Percentiles rank a stretch among this genome's conserved stretches.
Conservation (phyloP, 2,797 vertebrate genomes). For the Periophthalmus magnuspinnatus region DNA sequence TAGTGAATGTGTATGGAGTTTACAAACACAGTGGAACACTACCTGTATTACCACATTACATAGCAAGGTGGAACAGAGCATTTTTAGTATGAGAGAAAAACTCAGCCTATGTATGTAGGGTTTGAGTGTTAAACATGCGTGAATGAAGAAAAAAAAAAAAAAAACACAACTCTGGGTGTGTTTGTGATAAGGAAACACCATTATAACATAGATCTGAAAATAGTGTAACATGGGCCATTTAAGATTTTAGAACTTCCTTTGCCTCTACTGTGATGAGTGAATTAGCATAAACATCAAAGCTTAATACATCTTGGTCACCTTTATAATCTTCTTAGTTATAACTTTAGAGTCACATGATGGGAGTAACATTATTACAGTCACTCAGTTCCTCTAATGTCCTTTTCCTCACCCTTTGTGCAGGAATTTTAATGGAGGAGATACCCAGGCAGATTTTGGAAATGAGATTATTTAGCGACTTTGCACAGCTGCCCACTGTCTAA, state of each 20-base stretch:
- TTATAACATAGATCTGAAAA: too few species aligned
- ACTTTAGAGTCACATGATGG: slow-evolving; percentile 54
- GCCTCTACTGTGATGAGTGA: background rate
- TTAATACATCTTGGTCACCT: slow-evolving; percentile 54
- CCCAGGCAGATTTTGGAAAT: slow-evolving; percentile 57
- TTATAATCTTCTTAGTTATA: slow-evolving; percentile 68
- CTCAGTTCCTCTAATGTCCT: slow-evolving; percentile 40
- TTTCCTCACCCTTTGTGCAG: slow-evolving; percentile 42
- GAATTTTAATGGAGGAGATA: slow-evolving; percentile 67
- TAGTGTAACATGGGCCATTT: too few species aligned
- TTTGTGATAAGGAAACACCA: too few species aligned
- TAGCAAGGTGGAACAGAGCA: too few species aligned
- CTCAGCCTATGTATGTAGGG: too few species aligned
- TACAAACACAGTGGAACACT: too few species aligned
- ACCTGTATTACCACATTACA: too few species aligned
- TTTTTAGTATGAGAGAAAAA: too few species aligned
- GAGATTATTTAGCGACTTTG: slow-evolving; percentile 55
- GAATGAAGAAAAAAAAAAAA: too few species aligned
- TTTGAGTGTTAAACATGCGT: too few species aligned
- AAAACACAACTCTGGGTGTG: too few species aligned
- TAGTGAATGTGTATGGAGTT: too few species aligned
- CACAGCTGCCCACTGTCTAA: slow-evolving; percentile 59
- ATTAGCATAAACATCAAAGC: slow-evolving; percentile 54
- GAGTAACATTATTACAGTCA: slow-evolving; percentile 44
- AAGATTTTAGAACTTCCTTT: background rate